A percentile compares a stretch with the other conserved stretches of the same genome.
These are phyloP conservation scores for Terrapene triunguis DNA, from an alignment of 2,113 vertebrate genomes.

Conservation along the genomic window DNA sequence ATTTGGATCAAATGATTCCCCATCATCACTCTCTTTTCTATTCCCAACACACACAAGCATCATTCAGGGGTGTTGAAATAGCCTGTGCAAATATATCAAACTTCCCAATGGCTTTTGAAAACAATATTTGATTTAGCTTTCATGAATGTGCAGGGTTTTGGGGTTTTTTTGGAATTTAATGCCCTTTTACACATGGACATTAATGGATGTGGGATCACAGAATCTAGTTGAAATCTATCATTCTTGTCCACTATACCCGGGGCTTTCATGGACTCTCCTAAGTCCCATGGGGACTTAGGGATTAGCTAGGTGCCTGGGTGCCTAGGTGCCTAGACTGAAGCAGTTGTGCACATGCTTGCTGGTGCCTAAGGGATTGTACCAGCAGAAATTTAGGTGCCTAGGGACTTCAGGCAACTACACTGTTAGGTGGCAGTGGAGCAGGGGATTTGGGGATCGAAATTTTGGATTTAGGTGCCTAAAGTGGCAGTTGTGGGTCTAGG, in stretches of 20 bases:
- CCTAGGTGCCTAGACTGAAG: no score
- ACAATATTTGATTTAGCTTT: background rate
- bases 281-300: no score
- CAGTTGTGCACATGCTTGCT: no score
- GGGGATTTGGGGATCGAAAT: no score
- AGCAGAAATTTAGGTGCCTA: no score
- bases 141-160: background rate
- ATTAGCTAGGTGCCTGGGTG: no score
- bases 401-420: no score
- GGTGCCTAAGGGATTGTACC: no score
- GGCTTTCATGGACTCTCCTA: background rate
- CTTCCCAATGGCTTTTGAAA: background rate
- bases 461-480: no score
- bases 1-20: constrained; percentile 40
- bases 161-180: background rate
- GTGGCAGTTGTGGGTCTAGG: no score
- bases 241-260: background rate
- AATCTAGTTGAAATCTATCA: background rate
- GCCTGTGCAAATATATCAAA: background rate
- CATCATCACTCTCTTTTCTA: constrained; percentile 29
- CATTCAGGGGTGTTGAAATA: background rate
- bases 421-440: no score
- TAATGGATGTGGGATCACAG: background rate
- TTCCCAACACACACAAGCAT: constrained; percentile 5
- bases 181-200: background rate